Evolutionary conservation across 2,113 vertebrate genomes (phyloP).

Genomic region (Cairina moschata): DNA sequence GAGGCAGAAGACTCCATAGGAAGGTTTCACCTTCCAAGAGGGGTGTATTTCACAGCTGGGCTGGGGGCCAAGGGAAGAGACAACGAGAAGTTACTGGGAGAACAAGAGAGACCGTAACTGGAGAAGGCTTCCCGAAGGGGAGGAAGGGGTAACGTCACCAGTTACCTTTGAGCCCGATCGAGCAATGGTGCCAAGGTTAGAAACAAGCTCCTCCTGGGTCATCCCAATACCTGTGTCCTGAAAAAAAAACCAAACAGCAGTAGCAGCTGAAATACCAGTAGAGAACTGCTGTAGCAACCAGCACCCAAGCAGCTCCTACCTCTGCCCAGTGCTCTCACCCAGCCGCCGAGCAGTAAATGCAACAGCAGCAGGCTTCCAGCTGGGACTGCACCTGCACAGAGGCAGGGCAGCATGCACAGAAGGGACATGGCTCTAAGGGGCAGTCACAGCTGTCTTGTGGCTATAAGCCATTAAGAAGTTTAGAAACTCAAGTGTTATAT

Average conservation of each 20-base stretch:
- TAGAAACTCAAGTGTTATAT: neutral
- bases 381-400: neutral
- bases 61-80: neutral
- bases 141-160: neutral
- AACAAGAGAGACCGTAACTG: neutral
- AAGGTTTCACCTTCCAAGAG: neutral
- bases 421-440: neutral
- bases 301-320: neutral
- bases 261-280: neutral
- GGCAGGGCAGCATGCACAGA: neutral
- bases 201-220: constrained; percentile 90
- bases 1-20: neutral
- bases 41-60: neutral
- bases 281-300: neutral
- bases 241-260: constrained; percentile 25
- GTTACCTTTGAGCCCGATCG: constrained; percentile 95
- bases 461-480: neutral
- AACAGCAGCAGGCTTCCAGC: neutral
- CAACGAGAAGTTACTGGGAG: neutral
- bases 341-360: neutral
- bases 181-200: constrained; percentile 94
- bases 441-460: neutral
- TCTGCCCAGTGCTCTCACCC: neutral
- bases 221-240: constrained; percentile 97
- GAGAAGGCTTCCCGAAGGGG: neutral